phyloP scores from a whole-genome alignment of 2,113 vertebrate species.

The Bagarius yarrelli region DNA sequence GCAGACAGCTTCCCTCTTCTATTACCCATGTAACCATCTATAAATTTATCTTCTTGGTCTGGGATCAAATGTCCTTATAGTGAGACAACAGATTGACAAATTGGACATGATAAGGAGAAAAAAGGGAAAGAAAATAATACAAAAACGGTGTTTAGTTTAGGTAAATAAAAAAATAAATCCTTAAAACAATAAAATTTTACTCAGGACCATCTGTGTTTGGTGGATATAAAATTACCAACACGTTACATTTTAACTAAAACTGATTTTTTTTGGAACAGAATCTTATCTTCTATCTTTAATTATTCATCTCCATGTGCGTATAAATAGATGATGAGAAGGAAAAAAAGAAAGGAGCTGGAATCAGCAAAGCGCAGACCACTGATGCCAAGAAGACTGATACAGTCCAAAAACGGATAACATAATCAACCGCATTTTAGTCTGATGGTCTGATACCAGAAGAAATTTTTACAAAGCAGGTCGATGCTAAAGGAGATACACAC shows the following conservation, averaged over 20 bases:
- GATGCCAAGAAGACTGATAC: background rate
- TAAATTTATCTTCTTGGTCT: background rate
- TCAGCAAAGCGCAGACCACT: background rate
- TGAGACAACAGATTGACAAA: background rate
- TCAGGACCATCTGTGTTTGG: background rate
- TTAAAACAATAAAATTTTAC: background rate
- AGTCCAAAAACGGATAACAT: background rate
- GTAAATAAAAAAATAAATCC: background rate
- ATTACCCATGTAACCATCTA: background rate
- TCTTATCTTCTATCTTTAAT: conserved; percentile 57
- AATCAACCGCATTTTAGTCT: background rate
- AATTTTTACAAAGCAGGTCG: background rate
- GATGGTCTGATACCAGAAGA: background rate
- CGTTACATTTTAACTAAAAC: conserved; percentile 9
- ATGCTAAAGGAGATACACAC: conserved; percentile 54
- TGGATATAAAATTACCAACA: background rate
- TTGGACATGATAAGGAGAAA: background rate
- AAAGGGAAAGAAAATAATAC: too few relatives aligned
- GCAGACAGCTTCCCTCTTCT: background rate
- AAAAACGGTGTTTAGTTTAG: background rate
- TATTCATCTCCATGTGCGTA: conserved; percentile 60
- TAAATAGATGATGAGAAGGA: conserved; percentile 58
- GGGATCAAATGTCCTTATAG: background rate
- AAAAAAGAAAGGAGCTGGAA: conserved; percentile 28
- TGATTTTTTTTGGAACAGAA: background rate